These are phyloP conservation scores for Aldrovandia affinis DNA, from an alignment of 2,797 vertebrate species.

Conservation along the genomic window DNA sequence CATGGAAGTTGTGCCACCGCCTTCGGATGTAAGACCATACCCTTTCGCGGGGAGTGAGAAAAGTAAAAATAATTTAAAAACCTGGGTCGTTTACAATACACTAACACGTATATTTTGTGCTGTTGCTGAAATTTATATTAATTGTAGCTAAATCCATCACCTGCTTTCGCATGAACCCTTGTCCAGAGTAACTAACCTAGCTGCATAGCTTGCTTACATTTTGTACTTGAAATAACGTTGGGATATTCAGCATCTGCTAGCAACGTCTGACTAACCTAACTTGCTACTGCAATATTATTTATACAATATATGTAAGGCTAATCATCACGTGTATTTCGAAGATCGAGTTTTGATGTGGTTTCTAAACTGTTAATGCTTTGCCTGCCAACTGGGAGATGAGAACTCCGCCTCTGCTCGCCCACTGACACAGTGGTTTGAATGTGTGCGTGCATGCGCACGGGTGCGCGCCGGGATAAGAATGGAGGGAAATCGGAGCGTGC, in stretches of 20 bases:
- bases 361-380: neutral
- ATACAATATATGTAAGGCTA: neutral
- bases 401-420: slow-evolving; percentile 21
- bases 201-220: neutral
- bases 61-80: neutral
- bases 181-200: neutral
- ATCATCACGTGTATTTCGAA: neutral
- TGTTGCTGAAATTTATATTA: neutral
- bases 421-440: neutral
- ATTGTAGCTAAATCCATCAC: neutral
- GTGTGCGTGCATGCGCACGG: slow-evolving; percentile 10
- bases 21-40: neutral
- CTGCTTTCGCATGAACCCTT: neutral
- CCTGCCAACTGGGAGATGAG: neutral
- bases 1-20: neutral
- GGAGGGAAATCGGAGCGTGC: slow-evolving; percentile 20
- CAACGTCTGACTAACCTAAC: neutral
- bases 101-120: neutral
- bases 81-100: neutral
- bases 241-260: neutral
- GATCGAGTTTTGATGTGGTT: neutral
- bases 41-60: neutral
- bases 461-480: slow-evolving; percentile 21
- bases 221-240: neutral
- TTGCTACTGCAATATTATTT: neutral